Evolutionary conservation across 2,113 vertebrate species (phyloP).

Genomic region (Dicerorhinus sumatrensis): DNA sequence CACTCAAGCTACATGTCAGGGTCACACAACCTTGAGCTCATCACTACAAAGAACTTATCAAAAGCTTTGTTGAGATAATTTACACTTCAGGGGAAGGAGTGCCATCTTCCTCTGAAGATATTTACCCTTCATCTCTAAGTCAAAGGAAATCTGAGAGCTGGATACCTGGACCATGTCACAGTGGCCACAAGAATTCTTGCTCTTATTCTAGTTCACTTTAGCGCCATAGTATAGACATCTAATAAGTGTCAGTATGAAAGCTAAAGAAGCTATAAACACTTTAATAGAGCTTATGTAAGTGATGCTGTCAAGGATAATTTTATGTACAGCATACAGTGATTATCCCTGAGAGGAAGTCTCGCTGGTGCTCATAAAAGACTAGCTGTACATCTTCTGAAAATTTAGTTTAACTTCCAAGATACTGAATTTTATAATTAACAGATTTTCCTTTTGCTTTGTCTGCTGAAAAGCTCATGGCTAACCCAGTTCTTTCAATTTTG

Average conservation of each 20-base stretch:
- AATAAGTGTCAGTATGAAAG: neutral
- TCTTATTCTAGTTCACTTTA: neutral
- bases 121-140: neutral
- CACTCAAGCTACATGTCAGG: neutral
- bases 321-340: too few relatives aligned
- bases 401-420: neutral
- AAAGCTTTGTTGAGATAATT: neutral
- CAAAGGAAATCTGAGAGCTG: neutral
- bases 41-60: too few relatives aligned
- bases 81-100: neutral
- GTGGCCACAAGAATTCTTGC: neutral
- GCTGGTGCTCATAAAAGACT: neutral
- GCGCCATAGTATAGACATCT: neutral
- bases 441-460: neutral
- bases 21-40: neutral
- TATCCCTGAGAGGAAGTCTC: neutral
- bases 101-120: neutral
- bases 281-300: neutral
- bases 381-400: neutral
- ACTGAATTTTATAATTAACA: neutral
- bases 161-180: neutral
- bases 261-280: neutral
- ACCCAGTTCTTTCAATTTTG: neutral
- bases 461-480: neutral
- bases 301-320: neutral